Percentiles rank a stretch among this genome's conserved stretches.
phyloP scores from a whole-genome alignment of 2,888 invertebrate species.

The Thelaira solivaga region DNA sequence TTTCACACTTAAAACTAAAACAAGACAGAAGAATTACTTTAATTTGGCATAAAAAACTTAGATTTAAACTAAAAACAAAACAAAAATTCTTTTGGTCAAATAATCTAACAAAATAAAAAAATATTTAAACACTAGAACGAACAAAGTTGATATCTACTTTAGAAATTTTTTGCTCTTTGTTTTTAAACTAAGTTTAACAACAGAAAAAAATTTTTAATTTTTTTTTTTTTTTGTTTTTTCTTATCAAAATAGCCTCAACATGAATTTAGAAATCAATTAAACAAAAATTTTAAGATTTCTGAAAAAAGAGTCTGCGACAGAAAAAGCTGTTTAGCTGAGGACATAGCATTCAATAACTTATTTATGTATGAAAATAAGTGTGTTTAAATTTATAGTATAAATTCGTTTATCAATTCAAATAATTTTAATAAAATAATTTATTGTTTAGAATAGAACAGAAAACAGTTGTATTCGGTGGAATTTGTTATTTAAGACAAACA shows the following conservation, averaged over 20 bases:
- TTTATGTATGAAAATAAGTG: neutral
- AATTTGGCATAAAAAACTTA: slow-evolving; percentile 61
- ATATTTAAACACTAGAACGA: slow-evolving; percentile 27
- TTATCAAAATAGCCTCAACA: slow-evolving; percentile 23
- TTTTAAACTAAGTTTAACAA: slow-evolving; percentile 3
- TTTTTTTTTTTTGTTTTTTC: too few relatives aligned
- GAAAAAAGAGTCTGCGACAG: neutral
- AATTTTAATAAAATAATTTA: neutral
- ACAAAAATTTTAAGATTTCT: neutral
- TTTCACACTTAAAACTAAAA: slow-evolving; percentile 56
- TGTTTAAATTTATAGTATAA: neutral
- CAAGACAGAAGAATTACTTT: slow-evolving; percentile 43
- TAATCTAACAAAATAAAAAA: slow-evolving; percentile 43
- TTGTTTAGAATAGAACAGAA: neutral
- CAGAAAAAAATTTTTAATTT: neutral
- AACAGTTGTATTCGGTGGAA: slow-evolving; percentile 11
- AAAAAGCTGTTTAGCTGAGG: too few relatives aligned
- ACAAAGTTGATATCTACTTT: neutral
- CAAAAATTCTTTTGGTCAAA: slow-evolving; percentile 43
- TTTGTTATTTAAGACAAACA: neutral
- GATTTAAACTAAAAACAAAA: slow-evolving; percentile 40
- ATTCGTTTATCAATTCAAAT: neutral
- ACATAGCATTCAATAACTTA: neutral
- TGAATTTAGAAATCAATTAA: slow-evolving; percentile 17
- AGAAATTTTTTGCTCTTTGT: neutral